Base-by-base conservation (phyloP, 2,888 invertebrate species). In the Spisula solida region DNA sequence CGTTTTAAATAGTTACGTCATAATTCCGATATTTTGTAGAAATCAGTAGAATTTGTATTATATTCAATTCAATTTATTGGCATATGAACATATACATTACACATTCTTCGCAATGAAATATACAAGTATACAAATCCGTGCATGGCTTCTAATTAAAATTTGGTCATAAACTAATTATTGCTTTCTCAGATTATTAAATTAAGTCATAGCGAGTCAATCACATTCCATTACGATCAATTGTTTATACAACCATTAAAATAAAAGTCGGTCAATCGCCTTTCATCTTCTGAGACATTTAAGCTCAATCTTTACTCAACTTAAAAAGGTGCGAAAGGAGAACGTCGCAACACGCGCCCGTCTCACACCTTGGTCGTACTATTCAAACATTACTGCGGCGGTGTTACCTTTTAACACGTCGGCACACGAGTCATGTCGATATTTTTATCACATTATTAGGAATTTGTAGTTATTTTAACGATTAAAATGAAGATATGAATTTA, bases 351-450 rank as follows among this genome's bases (percentile, higher is more conserved):
- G 56, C 79, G 79, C 34, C 56, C 18, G n/a, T 85, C 56, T 85
- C 79, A 12, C 79, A 79, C 79, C 55, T 85, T 34, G 31, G 55
- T 56, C 41, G 31, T 25, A 0, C 79, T 56, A 16, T 56, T 20
- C 78, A 84, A 84, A 85, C 85, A 85, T 5, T 12, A 0, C 5
- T 12, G 55, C 16, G 18, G 55, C 31, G 48, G 41, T 25, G 34
- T 20, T 16, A n/a, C 75, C 48, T 83, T 85, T 79, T 51, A 79
- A 79, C 12, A 41, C 55, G 85, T 79, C 85, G 85, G 85, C 79
- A 34, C n/a, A 16, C 55, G n/a, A 14, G 16, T 41, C 25, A 41
- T 14, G 31, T 56, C 34, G 34, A 56, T 55, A 56, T 25, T 6
- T 31, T 85, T 85, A 85, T 85, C 85, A 55, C 1, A 29, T 34